phyloP scores from a whole-genome alignment of 2,797 vertebrate genomes.

The Sardinella longiceps region DNA sequence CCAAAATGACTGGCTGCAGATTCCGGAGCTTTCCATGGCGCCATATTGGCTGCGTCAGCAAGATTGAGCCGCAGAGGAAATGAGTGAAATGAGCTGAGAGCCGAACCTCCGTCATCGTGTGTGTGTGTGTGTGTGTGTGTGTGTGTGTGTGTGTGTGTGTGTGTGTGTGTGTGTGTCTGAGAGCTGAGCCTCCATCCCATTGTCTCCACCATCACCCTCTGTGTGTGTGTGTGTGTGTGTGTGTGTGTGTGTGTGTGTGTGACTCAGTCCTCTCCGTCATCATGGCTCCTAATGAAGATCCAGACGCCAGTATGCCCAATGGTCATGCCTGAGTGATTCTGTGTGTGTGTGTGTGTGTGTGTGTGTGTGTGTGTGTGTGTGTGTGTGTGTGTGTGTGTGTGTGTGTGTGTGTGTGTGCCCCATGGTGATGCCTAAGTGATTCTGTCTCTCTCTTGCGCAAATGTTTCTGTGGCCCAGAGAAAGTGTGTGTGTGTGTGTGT shows the following conservation, averaged over 20 bases:
- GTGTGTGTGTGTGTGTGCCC: too few relatives aligned
- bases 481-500: not conserved
- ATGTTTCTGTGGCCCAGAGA: too few relatives aligned
- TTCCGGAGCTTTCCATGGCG: not conserved
- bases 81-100: conserved; percentile 7
- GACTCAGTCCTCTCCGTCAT: not conserved
- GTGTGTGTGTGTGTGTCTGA: too few relatives aligned
- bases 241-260: conserved; percentile 46
- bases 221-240: too few relatives aligned
- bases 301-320: not conserved
- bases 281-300: conserved; percentile 5
- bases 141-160: conserved; percentile 34
- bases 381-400: too few relatives aligned
- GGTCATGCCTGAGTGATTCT: not conserved
- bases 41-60: not conserved
- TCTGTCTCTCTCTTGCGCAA: too few relatives aligned
- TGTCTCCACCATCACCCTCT: too few relatives aligned
- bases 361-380: too few relatives aligned
- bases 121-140: conserved; percentile 42
- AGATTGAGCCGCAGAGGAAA: not conserved
- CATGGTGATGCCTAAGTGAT: too few relatives aligned
- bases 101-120: conserved; percentile 9
- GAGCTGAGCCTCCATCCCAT: too few relatives aligned
- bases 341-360: too few relatives aligned
- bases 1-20: not conserved